Evolutionary conservation across 2,113 vertebrate species (phyloP), one percentile per base, ranked within the genome.

Genomic region (Kryptolebias marmoratus): DNA sequence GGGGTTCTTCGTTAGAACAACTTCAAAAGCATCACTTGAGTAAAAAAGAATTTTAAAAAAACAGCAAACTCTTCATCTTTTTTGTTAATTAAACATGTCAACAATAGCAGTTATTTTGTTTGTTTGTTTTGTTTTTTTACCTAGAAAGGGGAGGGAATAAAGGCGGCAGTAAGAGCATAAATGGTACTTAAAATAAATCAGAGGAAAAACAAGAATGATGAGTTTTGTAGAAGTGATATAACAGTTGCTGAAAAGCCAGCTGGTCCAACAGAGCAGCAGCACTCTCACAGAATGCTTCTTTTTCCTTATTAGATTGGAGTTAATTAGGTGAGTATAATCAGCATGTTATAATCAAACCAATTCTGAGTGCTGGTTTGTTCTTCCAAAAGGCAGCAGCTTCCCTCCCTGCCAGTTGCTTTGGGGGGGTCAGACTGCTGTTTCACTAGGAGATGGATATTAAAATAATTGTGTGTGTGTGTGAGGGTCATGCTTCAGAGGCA

Each of bases 321-420:
- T 89, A 91, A 90, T 90, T 90, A 85, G 84, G 62, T 81, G 81
- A 84, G 69, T 58, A 73, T 85, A 89, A 89, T 87, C 86, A 87
- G 80, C 49, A 66, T 81, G 73, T 66, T 71, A 85, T 86, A 85
- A 89, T 88, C 87, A 91, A 79, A 84, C 82, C 64, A 67, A 57
- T 58, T 74, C 73, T 73, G 71, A 71, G 73, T 52, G 68, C 80
- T 58, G 53, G 74, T 87, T 87, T 89, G 73, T 84, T 84, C 80
- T 65, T 82, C 58, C 62, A 86, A 83, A 42, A 83, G 67, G 73
- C 80, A 71, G 58, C 78, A 80, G 83, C 81, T 88, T 83, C 70
- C 58, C 81, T 70, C 66, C 80, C 86, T n/a, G 42, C 74, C 70
- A 75, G 73, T 53, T 78, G 65, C 79, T 86, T 66, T 63, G 53